phyloP scores from a whole-genome alignment of 2,797 vertebrate genomes.

The Sebastes vulpes region DNA sequence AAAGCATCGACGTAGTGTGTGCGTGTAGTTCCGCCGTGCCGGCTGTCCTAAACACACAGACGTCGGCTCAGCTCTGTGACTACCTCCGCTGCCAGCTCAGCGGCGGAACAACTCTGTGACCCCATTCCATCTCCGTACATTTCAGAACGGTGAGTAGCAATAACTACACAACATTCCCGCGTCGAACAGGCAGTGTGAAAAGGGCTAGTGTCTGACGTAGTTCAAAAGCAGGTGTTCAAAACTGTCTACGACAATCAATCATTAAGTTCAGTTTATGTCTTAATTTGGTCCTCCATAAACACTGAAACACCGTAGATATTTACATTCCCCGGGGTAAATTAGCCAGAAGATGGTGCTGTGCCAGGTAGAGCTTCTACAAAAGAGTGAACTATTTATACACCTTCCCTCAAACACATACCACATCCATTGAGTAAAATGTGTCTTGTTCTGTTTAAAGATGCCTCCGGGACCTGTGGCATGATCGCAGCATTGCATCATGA shows the following conservation, averaged over 20 bases:
- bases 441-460: constrained; percentile 53
- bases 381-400: constrained; percentile 18
- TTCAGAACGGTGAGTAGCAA: no score
- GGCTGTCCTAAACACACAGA: no score
- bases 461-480: constrained; percentile 34
- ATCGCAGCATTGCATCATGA: constrained; percentile 69
- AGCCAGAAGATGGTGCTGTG: neutral
- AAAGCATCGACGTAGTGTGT: no score
- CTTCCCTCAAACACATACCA: constrained; percentile 13
- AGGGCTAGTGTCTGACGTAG: neutral
- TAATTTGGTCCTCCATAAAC: neutral
- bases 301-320: neutral
- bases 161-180: no score
- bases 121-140: no score
- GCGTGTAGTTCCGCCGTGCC: no score
- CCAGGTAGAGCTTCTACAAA: neutral
- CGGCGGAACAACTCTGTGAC: no score
- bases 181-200: no score
- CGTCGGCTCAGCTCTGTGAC: no score
- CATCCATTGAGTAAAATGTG: constrained; percentile 36
- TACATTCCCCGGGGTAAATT: constrained; percentile 29
- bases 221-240: neutral
- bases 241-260: neutral
- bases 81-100: no score
- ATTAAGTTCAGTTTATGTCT: neutral